Evolutionary conservation across 2,888 invertebrate species (phyloP).

Genomic region (Eubasilissa splendida): DNA sequence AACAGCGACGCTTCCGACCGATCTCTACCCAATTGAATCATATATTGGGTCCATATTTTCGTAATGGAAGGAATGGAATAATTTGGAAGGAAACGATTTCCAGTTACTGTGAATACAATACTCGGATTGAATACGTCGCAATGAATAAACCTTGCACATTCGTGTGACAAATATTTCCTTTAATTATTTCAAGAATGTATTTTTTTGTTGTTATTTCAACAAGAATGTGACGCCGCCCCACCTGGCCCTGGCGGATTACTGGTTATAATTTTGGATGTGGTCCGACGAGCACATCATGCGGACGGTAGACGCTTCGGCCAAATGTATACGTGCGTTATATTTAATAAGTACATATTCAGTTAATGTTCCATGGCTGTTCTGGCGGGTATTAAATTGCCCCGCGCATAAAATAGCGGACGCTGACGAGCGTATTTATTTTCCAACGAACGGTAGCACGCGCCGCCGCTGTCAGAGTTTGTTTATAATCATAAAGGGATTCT

Average conservation of each 20-base stretch:
- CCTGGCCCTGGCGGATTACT: conserved; percentile 21
- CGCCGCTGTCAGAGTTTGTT: conserved; percentile 20
- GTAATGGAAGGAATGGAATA: too few relatives aligned
- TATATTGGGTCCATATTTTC: too few relatives aligned
- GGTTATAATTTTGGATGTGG: conserved; percentile 13
- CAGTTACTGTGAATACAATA: too few relatives aligned
- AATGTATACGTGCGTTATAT: not conserved
- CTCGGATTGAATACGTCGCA: too few relatives aligned
- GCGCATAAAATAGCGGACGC: not conserved
- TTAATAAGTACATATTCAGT: conserved; percentile 1
- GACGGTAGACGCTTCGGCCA: too few relatives aligned
- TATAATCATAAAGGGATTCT: conserved; percentile 29
- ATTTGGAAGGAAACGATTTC: too few relatives aligned
- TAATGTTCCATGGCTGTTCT: conserved; percentile 14
- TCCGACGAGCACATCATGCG: conserved; percentile 4
- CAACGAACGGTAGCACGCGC: conserved; percentile 23
- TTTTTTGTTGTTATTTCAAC: not conserved
- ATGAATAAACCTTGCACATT: too few relatives aligned
- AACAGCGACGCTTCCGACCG: too few relatives aligned
- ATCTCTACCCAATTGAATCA: too few relatives aligned
- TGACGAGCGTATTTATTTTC: conserved; percentile 20
- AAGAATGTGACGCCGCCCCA: not conserved
- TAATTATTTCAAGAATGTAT: not conserved
- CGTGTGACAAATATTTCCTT: too few relatives aligned
- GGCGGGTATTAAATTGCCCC: conserved; percentile 23